Conservation (phyloP, 2,113 vertebrate genomes). For the Bufo bufo region DNA sequence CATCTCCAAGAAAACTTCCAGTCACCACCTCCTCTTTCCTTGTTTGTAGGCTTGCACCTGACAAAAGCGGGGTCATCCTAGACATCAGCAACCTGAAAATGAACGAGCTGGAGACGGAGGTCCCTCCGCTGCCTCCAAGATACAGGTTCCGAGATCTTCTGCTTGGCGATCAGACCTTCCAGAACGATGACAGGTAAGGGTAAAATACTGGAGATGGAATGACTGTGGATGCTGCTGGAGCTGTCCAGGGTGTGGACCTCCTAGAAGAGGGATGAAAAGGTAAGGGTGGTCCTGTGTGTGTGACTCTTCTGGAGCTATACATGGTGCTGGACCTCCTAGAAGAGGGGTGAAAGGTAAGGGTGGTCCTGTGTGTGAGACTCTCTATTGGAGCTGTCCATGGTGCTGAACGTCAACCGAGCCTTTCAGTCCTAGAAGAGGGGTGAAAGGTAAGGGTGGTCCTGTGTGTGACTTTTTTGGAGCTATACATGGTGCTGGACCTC, state of each 20-base stretch:
- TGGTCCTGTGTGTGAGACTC: no score
- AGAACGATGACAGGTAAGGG: slow-evolving; percentile 91
- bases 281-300: no score
- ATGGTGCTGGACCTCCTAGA: not conserved
- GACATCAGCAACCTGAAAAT: slow-evolving; percentile 84
- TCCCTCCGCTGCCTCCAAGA: slow-evolving; percentile 89
- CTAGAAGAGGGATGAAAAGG: not conserved
- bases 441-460: no score
- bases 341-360: not conserved
- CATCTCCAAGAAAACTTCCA: slow-evolving; percentile 12
- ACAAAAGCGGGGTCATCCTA: slow-evolving; percentile 80
- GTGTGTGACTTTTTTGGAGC: not conserved
- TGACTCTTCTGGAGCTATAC: slow-evolving; percentile 18
- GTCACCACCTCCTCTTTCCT: slow-evolving; percentile 41
- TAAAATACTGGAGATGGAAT: fast-evolving
- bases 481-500: not conserved
- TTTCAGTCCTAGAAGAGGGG: not conserved
- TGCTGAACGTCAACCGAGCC: no score
- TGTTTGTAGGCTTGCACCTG: slow-evolving; percentile 75
- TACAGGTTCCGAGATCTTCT: slow-evolving; percentile 95
- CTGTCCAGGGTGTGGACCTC: slow-evolving; percentile 7
- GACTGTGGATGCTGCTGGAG: slow-evolving; percentile 9
- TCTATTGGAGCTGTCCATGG: not conserved
- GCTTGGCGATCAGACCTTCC: slow-evolving; percentile 91
- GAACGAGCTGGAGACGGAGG: slow-evolving; percentile 88